phyloP scores from a whole-genome alignment of 2,888 invertebrate genomes.

The Machimus atricapillus region DNA sequence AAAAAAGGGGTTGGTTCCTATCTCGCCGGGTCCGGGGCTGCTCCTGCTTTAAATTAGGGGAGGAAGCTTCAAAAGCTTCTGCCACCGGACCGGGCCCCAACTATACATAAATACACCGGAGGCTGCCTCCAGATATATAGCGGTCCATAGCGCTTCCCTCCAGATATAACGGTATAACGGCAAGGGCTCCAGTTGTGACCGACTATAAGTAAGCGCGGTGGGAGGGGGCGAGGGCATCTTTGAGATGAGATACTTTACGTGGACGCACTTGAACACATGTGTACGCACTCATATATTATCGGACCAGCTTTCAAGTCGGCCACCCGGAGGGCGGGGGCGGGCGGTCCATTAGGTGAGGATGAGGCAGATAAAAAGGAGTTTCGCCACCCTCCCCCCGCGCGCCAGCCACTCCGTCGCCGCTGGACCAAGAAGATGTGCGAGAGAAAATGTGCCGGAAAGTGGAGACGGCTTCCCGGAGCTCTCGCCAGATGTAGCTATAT shows the following conservation, averaged over 20 bases:
- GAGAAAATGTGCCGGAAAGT: background rate
- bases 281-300: constrained; percentile 39
- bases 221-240: background rate
- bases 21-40: background rate
- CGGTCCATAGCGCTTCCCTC: background rate
- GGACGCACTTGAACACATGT: constrained; percentile 37
- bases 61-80: constrained; percentile 34
- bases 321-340: background rate
- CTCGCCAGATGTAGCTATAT: background rate
- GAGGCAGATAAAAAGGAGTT: constrained; percentile 36
- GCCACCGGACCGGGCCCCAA: background rate
- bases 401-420: background rate
- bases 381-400: background rate
- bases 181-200: constrained; percentile 32
- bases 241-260: constrained; percentile 40
- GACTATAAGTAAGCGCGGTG: constrained; percentile 24
- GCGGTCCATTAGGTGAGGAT: constrained; percentile 24
- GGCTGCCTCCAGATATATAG: background rate
- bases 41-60: constrained; percentile 37
- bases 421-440: constrained; percentile 3
- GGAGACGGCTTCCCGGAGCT: background rate
- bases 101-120: constrained; percentile 26
- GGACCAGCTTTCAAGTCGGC: constrained; percentile 25
- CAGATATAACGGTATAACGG: background rate
- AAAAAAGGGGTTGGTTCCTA: constrained; percentile 37